phyloP scores from a whole-genome alignment of 1,140 invertebrate genomes.

The Hypsibius dujardini region DNA sequence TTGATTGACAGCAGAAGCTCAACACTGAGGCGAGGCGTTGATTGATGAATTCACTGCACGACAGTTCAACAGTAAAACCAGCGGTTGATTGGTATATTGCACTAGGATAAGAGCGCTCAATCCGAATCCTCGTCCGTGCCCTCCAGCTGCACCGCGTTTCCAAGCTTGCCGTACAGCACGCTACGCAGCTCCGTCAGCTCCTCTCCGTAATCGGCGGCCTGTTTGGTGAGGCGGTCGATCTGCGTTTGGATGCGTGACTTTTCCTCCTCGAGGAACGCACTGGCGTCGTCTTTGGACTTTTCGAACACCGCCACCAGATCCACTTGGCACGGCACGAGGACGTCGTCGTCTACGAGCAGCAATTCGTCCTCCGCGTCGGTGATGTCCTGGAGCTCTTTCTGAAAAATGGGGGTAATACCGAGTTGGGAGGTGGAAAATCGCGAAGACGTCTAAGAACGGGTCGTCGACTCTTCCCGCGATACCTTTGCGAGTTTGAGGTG shows the following conservation, averaged over 20 bases:
- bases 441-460: not conserved
- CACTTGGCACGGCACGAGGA: not conserved
- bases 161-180: constrained; percentile 5
- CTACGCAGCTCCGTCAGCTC: not conserved
- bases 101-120: not conserved
- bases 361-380: constrained; percentile 11
- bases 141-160: not conserved
- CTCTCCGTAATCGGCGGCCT: not conserved
- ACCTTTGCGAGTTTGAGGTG: not conserved
- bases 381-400: not conserved
- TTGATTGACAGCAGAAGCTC: too few relatives aligned
- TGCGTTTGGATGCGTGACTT: not conserved
- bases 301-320: not conserved
- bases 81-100: not conserved
- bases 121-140: constrained; percentile 6
- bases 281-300: not conserved
- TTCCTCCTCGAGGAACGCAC: constrained; percentile 3
- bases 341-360: constrained; percentile 7
- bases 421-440: not conserved
- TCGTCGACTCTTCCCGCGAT: not conserved
- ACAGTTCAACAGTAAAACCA: too few relatives aligned
- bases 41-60: too few relatives aligned
- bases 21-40: too few relatives aligned
- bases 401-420: not conserved
- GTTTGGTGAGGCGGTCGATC: not conserved